Base-by-base conservation (phyloP, 2,797 vertebrate genomes). In the Lateolabrax maculatus region DNA sequence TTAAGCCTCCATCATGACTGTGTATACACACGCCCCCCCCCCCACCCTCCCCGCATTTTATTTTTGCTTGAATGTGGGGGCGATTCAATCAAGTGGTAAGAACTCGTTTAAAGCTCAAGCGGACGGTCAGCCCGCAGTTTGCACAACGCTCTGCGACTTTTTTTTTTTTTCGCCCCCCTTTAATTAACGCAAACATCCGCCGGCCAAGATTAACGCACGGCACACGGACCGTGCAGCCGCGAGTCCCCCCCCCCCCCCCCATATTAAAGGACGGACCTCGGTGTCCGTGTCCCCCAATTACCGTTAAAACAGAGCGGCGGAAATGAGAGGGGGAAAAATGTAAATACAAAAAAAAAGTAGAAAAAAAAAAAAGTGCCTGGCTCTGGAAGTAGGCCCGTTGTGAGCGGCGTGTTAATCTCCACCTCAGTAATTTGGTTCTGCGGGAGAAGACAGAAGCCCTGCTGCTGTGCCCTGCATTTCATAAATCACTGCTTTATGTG, bases 401-500 rank as follows among this genome's bases (percentile, higher is more conserved):
- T 95, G 97, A 97, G 97, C 88, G 95, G 96, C 96, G 97, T 97
- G 97, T 98, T 98, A 98, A 98, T 99, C 97, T 98, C 97, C 96
- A 97, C 96, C 97, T 97, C 97, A 92, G 97, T 98, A 97, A 98
- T 98, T 98, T 97, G 97, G 97, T 98, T 97, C 96, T 97, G 95
- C 95, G 96, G 96, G 96, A 98, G 97, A 97, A 97, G 97, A 98
- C 98, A 97, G 98, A 98, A 98, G 97, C 97, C 96, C 96, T 96
- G 97, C 97, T 97, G 97, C 97, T 97, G 96, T 96, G 97, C 96
- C 97, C 98, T 97, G 96, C 97, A 97, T 97, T 98, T 97, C 97
- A 98, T 99, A 99, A 99, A 99, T 99, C 97, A 98, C 97, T 95
- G 97, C 97, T 99, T 98, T 98, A 98, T 98, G 97, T 98, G 97